phyloP scores from a whole-genome alignment of 2,888 invertebrate genomes.

The Ennomos erosarius region DNA sequence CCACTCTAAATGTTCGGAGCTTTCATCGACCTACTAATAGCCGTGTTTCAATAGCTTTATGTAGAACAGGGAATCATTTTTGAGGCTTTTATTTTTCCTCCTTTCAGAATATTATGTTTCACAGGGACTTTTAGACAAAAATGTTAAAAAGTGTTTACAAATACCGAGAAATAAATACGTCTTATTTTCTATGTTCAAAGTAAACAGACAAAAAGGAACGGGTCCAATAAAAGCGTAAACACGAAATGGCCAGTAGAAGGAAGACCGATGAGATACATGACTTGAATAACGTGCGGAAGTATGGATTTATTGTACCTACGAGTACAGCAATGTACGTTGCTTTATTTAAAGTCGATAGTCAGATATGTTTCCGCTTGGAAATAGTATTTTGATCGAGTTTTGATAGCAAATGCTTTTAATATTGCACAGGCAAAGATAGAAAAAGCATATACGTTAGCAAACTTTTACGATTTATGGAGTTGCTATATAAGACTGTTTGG shows the following conservation, averaged over 20 bases:
- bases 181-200: slow-evolving; percentile 37
- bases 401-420: slow-evolving; percentile 31
- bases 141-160: slow-evolving; percentile 18
- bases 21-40: slow-evolving; percentile 32
- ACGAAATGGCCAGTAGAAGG: slow-evolving; percentile 49
- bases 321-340: slow-evolving; percentile 25
- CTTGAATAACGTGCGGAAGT: slow-evolving; percentile 50
- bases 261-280: slow-evolving; percentile 57
- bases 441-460: slow-evolving; percentile 3
- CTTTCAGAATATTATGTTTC: slow-evolving; percentile 4
- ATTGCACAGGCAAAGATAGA: slow-evolving; percentile 7
- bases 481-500: neutral
- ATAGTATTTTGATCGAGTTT: slow-evolving; percentile 23
- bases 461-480: slow-evolving; percentile 1
- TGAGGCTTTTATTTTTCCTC: slow-evolving; percentile 3
- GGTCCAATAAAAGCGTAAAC: slow-evolving; percentile 50
- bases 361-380: slow-evolving; percentile 21
- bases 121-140: neutral
- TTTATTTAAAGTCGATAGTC: slow-evolving; percentile 29
- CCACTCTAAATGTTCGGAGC: slow-evolving; percentile 38
- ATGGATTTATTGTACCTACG: slow-evolving; percentile 45
- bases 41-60: slow-evolving; percentile 29
- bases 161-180: slow-evolving; percentile 24
- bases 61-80: slow-evolving; percentile 26
- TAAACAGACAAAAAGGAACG: slow-evolving; percentile 46